These are phyloP conservation scores for Camptogramma bilineatum DNA, from an alignment of 2,888 invertebrate genomes.

Conservation along the genomic window DNA sequence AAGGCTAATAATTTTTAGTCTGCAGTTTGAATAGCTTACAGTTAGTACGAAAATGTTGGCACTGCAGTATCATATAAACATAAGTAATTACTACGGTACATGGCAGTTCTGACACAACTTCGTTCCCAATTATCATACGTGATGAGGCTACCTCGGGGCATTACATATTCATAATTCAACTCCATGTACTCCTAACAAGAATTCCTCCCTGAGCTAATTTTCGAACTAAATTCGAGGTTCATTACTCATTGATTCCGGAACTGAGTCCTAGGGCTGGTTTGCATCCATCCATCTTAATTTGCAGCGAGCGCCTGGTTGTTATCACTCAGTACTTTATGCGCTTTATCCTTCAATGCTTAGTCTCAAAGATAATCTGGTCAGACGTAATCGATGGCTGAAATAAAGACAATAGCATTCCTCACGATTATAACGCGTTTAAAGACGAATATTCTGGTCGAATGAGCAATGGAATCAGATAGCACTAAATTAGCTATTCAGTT, in stretches of 20 bases:
- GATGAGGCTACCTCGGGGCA: constrained; percentile 62
- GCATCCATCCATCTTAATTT: constrained; percentile 57
- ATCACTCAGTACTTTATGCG: constrained; percentile 55
- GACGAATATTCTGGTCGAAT: constrained; percentile 77
- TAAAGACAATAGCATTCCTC: constrained; percentile 70
- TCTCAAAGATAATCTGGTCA: constrained; percentile 50
- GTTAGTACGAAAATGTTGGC: background rate
- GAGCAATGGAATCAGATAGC: constrained; percentile 81
- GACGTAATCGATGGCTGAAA: constrained; percentile 50
- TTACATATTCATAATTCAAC: constrained; percentile 69
- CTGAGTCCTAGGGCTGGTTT: constrained; percentile 55
- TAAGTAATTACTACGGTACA: constrained; percentile 28
- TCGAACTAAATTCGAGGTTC: constrained; percentile 41
- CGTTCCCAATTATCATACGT: constrained; percentile 73
- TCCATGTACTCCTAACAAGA: constrained; percentile 48
- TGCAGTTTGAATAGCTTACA: background rate
- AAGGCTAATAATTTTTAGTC: too few species aligned
- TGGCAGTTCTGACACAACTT: constrained; percentile 56
- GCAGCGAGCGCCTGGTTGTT: constrained; percentile 55
- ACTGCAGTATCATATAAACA: constrained; percentile 18
- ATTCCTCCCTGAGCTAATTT: constrained; percentile 47
- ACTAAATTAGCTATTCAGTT: constrained; percentile 78
- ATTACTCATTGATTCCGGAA: constrained; percentile 44
- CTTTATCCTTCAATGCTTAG: constrained; percentile 50
- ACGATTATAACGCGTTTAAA: constrained; percentile 70